Conservation (phyloP, 2,888 invertebrate species). For the Gymnoscelis rufifasciata region DNA sequence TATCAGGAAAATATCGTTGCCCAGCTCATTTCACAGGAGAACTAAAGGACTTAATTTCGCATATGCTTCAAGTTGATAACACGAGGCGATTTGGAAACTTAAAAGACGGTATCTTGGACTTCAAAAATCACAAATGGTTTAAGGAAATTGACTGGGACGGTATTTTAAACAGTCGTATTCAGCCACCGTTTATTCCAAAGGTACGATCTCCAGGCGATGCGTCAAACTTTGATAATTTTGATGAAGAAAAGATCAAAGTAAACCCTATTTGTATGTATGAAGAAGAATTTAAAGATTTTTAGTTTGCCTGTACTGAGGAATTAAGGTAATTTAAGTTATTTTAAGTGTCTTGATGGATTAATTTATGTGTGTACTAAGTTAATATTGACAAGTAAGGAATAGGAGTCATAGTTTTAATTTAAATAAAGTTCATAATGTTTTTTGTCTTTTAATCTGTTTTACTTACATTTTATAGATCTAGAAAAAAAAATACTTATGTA, state of each 20-base stretch:
- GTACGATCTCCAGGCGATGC: slow-evolving; percentile 82
- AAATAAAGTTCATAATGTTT: too few relatives aligned
- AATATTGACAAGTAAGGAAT: too few relatives aligned
- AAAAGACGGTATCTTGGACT: slow-evolving; percentile 91
- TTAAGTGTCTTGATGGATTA: too few relatives aligned
- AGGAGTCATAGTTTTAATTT: too few relatives aligned
- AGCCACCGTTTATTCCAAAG: slow-evolving; percentile 82
- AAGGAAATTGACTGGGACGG: slow-evolving; percentile 91
- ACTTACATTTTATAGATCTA: too few relatives aligned
- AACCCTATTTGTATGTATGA: slow-evolving; percentile 76
- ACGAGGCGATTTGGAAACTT: slow-evolving; percentile 89
- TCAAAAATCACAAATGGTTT: slow-evolving; percentile 96
- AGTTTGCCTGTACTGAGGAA: slow-evolving; percentile 27
- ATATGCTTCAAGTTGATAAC: slow-evolving; percentile 83
- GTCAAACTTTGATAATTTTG: slow-evolving; percentile 84
- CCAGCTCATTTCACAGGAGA: slow-evolving; percentile 89
- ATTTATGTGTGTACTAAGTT: not conserved
- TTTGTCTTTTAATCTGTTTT: too few relatives aligned
- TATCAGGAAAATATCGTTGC: slow-evolving; percentile 90
- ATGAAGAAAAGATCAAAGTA: slow-evolving; percentile 71
- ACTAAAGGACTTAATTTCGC: slow-evolving; percentile 88
- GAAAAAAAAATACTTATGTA: too few relatives aligned
- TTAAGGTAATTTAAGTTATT: too few relatives aligned
- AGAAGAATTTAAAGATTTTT: slow-evolving; percentile 85
- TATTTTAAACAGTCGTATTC: slow-evolving; percentile 86